phyloP scores from a whole-genome alignment of 2,888 invertebrate species.

The Pimpla rufipes region DNA sequence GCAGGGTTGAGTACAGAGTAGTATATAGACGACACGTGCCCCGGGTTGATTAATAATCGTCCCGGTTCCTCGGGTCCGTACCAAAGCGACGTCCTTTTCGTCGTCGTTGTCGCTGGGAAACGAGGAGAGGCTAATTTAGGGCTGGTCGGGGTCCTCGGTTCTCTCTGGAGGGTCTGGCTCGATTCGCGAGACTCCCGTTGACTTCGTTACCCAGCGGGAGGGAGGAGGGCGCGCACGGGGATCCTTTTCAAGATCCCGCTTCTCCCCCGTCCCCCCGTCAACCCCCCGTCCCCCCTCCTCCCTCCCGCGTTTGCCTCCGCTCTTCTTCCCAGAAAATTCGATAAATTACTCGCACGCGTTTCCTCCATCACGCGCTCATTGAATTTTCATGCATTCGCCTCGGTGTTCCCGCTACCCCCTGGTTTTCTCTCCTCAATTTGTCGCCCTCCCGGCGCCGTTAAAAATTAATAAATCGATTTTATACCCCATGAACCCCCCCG shows the following conservation, averaged over 20 bases:
- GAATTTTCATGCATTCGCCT: constrained; percentile 70
- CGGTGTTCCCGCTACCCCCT: background rate
- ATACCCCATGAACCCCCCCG: background rate
- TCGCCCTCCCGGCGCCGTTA: constrained; percentile 31
- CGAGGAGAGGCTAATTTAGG: constrained; percentile 70
- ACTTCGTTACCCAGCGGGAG: constrained; percentile 59
- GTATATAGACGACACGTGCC: background rate
- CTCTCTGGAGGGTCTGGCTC: constrained; percentile 52
- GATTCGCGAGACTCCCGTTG: constrained; percentile 66
- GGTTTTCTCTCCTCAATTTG: constrained; percentile 34
- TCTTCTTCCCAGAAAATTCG: constrained; percentile 66
- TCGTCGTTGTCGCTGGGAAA: constrained; percentile 65
- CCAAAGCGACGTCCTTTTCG: constrained; percentile 33
- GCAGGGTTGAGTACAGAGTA: background rate
- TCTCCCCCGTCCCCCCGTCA: too few species aligned
- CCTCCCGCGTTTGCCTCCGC: constrained; percentile 49
- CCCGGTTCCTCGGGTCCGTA: background rate
- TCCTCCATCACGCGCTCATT: constrained; percentile 62
- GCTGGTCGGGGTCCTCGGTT: constrained; percentile 56
- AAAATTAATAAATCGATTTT: constrained; percentile 60
- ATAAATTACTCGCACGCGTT: constrained; percentile 67
- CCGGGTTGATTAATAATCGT: constrained; percentile 35
- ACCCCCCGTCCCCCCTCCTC: constrained; percentile 2
- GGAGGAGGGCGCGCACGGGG: constrained; percentile 43
- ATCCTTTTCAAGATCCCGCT: constrained; percentile 47